phyloP scores from a whole-genome alignment of 2,113 vertebrate genomes.

The Elgaria multicarinata region DNA sequence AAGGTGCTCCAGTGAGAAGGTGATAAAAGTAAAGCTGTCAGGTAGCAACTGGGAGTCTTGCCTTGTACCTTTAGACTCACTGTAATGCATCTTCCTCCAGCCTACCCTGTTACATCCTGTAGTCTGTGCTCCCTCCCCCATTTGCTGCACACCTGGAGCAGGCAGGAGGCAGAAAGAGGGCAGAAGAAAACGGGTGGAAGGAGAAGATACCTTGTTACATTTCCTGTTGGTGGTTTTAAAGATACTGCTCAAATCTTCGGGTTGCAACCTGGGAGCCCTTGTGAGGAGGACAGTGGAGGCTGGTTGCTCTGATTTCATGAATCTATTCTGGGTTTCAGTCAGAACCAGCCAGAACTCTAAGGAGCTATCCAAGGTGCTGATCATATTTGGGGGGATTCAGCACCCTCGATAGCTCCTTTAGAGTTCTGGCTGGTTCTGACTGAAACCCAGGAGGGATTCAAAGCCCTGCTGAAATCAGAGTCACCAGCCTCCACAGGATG shows the following conservation, averaged over 20 bases:
- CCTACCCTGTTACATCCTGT: neutral
- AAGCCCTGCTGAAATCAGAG: too few species aligned
- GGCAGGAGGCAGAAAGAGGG: neutral
- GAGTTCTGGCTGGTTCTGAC: too few species aligned
- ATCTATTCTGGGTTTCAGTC: too few species aligned
- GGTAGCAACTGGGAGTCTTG: neutral
- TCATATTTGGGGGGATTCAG: too few species aligned
- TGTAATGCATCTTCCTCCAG: neutral
- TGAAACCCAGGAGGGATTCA: too few species aligned
- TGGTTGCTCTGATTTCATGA: too few species aligned
- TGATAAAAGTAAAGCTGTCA: neutral
- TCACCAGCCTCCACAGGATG: too few species aligned
- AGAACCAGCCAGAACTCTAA: too few species aligned
- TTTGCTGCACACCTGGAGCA: neutral
- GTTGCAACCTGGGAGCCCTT: neutral
- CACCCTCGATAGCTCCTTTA: too few species aligned
- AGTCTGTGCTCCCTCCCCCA: too few species aligned
- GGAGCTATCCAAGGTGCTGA: too few species aligned
- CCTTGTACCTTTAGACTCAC: neutral
- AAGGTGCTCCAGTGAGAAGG: neutral
- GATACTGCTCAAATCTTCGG: neutral
- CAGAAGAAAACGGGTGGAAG: neutral
- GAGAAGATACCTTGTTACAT: neutral
- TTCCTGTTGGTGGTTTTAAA: neutral
- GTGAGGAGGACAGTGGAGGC: too few species aligned